Evolutionary conservation across 2,797 vertebrate species (phyloP).

Genomic region (Siniperca scherzeri): DNA sequence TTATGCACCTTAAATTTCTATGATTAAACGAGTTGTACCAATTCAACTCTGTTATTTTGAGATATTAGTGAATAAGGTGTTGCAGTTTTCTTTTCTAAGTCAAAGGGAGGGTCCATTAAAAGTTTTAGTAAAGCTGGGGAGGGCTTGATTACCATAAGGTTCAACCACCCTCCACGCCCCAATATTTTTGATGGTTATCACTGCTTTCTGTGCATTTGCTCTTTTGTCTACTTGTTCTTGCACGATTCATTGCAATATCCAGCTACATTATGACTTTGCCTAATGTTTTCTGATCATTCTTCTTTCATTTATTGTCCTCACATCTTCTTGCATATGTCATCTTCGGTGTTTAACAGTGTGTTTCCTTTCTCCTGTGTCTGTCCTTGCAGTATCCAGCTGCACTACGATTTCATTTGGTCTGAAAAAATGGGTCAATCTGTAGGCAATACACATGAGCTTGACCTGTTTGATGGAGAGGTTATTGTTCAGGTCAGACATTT

Average conservation of each 20-base stretch:
- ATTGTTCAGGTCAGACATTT: constrained; percentile 55
- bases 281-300: not conserved
- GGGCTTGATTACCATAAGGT: not conserved
- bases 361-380: constrained; percentile 1
- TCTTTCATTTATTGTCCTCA: not conserved
- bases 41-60: too few species aligned
- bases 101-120: not conserved
- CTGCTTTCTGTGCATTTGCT: not conserved
- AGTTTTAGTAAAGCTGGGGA: not conserved
- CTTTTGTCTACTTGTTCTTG: not conserved
- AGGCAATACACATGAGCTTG: fast-evolving
- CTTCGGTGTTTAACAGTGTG: not conserved
- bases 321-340: not conserved
- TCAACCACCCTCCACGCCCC: not conserved
- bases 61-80: too few species aligned
- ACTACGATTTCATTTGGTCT: constrained; percentile 35
- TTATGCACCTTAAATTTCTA: too few species aligned
- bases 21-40: too few species aligned
- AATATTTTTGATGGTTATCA: not conserved
- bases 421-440: fast-evolving
- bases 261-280: not conserved
- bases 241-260: not conserved
- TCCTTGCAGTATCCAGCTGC: constrained; percentile 57
- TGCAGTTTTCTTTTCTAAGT: too few species aligned
- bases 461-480: constrained; percentile 33